Conservation (phyloP, 2,888 invertebrate species). For the Oscheius sp. region DNA sequence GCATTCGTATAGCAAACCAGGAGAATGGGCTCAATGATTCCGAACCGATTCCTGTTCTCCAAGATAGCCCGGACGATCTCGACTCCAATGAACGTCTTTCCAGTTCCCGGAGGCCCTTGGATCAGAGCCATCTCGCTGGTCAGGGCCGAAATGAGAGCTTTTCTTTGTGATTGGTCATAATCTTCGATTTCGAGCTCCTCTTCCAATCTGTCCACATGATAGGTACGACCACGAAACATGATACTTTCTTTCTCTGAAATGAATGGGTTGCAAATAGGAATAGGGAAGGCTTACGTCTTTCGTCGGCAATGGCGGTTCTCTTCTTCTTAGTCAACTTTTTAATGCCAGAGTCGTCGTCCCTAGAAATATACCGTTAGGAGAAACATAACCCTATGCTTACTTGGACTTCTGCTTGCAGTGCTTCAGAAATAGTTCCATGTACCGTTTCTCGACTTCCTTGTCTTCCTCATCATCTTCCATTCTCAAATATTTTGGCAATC, state of each 20-base stretch:
- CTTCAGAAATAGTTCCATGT: not conserved
- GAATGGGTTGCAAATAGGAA: not conserved
- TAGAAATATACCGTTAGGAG: not conserved
- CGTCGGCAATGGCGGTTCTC: not conserved
- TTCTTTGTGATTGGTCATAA: constrained; percentile 81
- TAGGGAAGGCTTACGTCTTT: not conserved
- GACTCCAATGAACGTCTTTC: constrained; percentile 62
- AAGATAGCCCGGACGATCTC: constrained; percentile 53
- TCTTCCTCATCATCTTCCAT: constrained; percentile 9
- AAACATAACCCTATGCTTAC: no score
- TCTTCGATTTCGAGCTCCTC: constrained; percentile 73
- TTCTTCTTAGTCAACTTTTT: not conserved
- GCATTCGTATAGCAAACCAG: constrained; percentile 88
- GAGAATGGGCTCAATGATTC: constrained; percentile 78
- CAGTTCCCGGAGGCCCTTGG: constrained; percentile 90
- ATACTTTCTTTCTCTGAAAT: constrained; percentile 44
- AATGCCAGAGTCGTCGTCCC: not conserved
- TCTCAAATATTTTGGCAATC: constrained; percentile 59
- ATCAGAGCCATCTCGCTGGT: constrained; percentile 83
- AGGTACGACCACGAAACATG: constrained; percentile 39
- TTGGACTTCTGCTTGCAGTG: no score
- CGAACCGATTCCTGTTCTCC: constrained; percentile 52
- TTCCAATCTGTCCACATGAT: constrained; percentile 42
- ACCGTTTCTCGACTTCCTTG: not conserved
- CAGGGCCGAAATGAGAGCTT: constrained; percentile 81